A percentile compares a stretch with the other conserved stretches of the same genome.
phyloP scores from a whole-genome alignment of 2,888 invertebrate genomes.

The Xylocampa areola region DNA sequence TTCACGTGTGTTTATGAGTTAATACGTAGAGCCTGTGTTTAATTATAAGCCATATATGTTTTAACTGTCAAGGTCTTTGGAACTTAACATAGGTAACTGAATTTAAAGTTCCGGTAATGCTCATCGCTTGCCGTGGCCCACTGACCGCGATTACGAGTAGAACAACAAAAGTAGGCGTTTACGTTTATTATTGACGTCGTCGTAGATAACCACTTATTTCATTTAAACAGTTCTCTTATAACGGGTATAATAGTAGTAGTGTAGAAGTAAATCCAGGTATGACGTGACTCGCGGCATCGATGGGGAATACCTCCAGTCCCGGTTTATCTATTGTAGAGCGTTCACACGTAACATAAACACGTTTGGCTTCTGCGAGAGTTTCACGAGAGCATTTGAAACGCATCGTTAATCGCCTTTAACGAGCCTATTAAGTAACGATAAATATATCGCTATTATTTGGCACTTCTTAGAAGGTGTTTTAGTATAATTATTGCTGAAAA shows the following conservation, averaged over 20 bases:
- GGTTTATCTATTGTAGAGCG: slow-evolving; percentile 40
- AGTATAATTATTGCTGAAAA: slow-evolving; percentile 15
- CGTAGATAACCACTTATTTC: slow-evolving; percentile 50
- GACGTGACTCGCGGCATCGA: slow-evolving; percentile 21
- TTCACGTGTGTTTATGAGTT: slow-evolving; percentile 25
- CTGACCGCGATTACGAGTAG: slow-evolving; percentile 82
- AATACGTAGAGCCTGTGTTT: slow-evolving; percentile 27
- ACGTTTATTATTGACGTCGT: slow-evolving; percentile 64
- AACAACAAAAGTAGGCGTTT: slow-evolving; percentile 76
- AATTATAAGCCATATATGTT: slow-evolving; percentile 42
- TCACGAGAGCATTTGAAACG: slow-evolving; percentile 36
- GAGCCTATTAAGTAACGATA: slow-evolving; percentile 39
- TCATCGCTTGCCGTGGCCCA: slow-evolving; percentile 84
- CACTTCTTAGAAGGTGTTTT: slow-evolving; percentile 15
- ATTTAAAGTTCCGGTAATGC: slow-evolving; percentile 80
- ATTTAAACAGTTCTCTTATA: slow-evolving; percentile 46
- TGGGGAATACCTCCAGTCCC: slow-evolving; percentile 31
- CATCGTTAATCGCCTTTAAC: slow-evolving; percentile 33
- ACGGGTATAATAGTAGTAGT: slow-evolving; percentile 28
- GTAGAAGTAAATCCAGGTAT: slow-evolving; percentile 35
- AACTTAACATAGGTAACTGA: slow-evolving; percentile 67
- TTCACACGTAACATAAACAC: slow-evolving; percentile 56
- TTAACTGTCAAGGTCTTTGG: slow-evolving; percentile 71
- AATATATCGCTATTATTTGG: slow-evolving; percentile 17
- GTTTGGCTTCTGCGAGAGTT: slow-evolving; percentile 34